These are phyloP conservation scores for Argyresthia goedartella DNA, from an alignment of 2,888 invertebrate genomes.

Conservation along the genomic window DNA sequence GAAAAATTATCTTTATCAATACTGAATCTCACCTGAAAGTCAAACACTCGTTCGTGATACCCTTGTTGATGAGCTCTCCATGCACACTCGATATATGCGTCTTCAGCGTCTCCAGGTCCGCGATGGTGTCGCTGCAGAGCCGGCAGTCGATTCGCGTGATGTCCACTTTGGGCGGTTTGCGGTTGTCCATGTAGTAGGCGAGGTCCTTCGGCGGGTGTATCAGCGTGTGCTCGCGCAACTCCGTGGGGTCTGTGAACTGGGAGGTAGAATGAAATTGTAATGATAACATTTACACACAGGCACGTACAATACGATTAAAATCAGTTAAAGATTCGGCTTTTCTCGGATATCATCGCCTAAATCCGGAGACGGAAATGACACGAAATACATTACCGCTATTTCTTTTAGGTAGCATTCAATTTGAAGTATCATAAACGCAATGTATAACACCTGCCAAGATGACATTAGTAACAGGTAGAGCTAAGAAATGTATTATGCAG, in stretches of 20 bases:
- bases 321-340: no score
- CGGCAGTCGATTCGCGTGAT: slow-evolving; percentile 45
- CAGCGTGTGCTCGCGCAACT: slow-evolving; percentile 44
- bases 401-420: no score
- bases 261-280: slow-evolving; percentile 24
- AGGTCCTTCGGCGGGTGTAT: slow-evolving; percentile 43
- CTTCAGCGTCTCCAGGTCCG: slow-evolving; percentile 31
- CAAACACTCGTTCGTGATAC: slow-evolving; percentile 33
- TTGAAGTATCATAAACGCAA: no score
- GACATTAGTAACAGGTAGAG: no score
- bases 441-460: no score
- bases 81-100: slow-evolving; percentile 31
- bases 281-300: no score
- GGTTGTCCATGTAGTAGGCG: slow-evolving; percentile 39
- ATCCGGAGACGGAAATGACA: no score
- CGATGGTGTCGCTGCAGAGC: slow-evolving; percentile 32
- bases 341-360: no score
- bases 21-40: slow-evolving; percentile 20
- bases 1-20: no score
- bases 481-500: no score
- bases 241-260: slow-evolving; percentile 52
- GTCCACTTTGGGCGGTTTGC: slow-evolving; percentile 54
- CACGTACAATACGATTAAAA: no score
- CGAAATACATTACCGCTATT: no score
- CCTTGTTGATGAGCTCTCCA: slow-evolving; percentile 20